Percentiles rank a stretch among this genome's conserved stretches.
phyloP scores from a whole-genome alignment of 2,113 vertebrate genomes.

The Pollimyrus isidori region DNA sequence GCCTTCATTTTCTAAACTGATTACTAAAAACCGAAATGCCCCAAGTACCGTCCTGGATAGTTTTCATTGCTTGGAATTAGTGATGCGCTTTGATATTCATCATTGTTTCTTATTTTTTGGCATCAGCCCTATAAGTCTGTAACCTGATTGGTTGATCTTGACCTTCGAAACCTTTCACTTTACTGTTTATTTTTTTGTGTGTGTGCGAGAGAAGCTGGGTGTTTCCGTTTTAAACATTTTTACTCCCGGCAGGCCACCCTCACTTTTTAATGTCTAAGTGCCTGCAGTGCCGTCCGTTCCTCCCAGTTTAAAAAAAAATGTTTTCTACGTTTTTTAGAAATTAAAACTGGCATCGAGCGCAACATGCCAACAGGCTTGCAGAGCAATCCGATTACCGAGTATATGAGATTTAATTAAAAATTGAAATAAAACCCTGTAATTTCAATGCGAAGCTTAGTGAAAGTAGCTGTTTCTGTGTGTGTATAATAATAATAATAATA shows the following conservation, averaged over 20 bases:
- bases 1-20: neutral
- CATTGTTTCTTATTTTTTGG: neutral
- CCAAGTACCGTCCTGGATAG: neutral
- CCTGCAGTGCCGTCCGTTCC: neutral
- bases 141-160: neutral
- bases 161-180: neutral
- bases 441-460: neutral
- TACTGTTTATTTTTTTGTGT: neutral
- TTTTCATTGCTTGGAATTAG: neutral
- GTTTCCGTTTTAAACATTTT: neutral
- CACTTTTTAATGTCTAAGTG: neutral
- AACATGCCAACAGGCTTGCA: neutral
- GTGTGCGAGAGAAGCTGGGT: neutral
- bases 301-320: neutral
- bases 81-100: neutral
- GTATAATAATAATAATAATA: neutral
- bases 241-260: neutral
- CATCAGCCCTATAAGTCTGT: neutral
- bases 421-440: neutral
- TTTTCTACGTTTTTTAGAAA: neutral
- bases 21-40: neutral
- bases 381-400: neutral
- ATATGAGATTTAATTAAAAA: neutral
- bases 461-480: neutral
- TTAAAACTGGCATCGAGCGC: neutral